phyloP scores from a whole-genome alignment of 2,113 vertebrate genomes.

The Forbesichthys agassizii region DNA sequence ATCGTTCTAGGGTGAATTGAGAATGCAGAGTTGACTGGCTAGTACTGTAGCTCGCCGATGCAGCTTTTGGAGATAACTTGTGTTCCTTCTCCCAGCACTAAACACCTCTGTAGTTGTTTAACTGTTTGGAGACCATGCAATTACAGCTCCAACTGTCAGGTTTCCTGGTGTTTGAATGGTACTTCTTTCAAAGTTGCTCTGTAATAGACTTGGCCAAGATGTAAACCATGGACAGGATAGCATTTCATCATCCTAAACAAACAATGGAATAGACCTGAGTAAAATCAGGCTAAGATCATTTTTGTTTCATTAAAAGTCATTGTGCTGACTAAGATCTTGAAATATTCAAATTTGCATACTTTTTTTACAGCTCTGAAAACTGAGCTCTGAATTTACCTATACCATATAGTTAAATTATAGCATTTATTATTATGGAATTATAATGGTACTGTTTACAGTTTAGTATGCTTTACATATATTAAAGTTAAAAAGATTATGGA shows the following conservation, averaged over 20 bases:
- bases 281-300: neutral
- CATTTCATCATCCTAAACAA: slow-evolving; percentile 14
- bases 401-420: no score
- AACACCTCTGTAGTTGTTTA: slow-evolving; percentile 32
- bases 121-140: slow-evolving; percentile 39
- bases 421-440: no score
- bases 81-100: slow-evolving; percentile 1
- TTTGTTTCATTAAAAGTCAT: neutral
- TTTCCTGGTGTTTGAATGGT: slow-evolving; percentile 47
- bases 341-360: no score
- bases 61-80: neutral
- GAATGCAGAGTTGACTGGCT: slow-evolving; percentile 11
- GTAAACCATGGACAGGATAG: slow-evolving; percentile 35
- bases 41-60: neutral
- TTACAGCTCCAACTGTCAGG: slow-evolving; percentile 36
- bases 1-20: slow-evolving; percentile 2
- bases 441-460: no score
- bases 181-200: slow-evolving; percentile 43
- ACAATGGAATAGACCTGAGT: neutral
- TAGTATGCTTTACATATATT: no score
- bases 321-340: neutral
- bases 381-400: no score
- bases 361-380: no score
- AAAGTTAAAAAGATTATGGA: no score
- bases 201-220: slow-evolving; percentile 48